Conservation (phyloP, 2,797 vertebrate species). For the Gouania willdenowi region DNA sequence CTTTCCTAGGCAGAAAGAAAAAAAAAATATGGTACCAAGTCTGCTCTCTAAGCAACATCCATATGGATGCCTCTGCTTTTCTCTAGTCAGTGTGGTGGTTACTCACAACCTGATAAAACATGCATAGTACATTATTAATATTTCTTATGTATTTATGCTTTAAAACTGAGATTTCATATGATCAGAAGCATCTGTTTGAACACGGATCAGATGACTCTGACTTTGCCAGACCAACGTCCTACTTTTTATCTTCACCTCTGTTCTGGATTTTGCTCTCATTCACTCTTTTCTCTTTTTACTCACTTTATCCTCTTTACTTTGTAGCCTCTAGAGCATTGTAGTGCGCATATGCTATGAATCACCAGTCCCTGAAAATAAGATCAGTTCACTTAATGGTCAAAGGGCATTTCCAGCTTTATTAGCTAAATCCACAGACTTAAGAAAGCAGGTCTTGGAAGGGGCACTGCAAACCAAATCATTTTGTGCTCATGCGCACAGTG, state of each 20-base stretch:
- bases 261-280: conserved; percentile 25
- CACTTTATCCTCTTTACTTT: conserved; percentile 7
- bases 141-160: conserved; percentile 79
- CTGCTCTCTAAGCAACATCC: conserved; percentile 70
- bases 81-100: conserved; percentile 62
- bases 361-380: conserved; percentile 51
- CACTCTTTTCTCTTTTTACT: conserved; percentile 21
- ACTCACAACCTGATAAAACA: conserved; percentile 63
- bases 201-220: conserved; percentile 66
- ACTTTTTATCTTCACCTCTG: conserved; percentile 42
- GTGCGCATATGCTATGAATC: conserved; percentile 47
- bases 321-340: conserved; percentile 47
- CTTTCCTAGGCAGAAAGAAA: conserved; percentile 57
- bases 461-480: no score
- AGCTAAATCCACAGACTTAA: conserved; percentile 62
- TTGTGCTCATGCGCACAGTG: no score
- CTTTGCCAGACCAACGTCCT: conserved; percentile 58
- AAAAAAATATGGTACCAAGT: conserved; percentile 70
- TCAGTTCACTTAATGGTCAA: conserved; percentile 71
- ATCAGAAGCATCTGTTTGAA: conserved; percentile 73
- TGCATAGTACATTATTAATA: conserved; percentile 66
- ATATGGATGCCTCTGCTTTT: conserved; percentile 70
- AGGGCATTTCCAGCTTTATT: conserved; percentile 69
- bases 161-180: conserved; percentile 67
- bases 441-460: conserved; percentile 54